Conservation (phyloP, 2,797 vertebrate genomes). For the Synanceia verrucosa region DNA sequence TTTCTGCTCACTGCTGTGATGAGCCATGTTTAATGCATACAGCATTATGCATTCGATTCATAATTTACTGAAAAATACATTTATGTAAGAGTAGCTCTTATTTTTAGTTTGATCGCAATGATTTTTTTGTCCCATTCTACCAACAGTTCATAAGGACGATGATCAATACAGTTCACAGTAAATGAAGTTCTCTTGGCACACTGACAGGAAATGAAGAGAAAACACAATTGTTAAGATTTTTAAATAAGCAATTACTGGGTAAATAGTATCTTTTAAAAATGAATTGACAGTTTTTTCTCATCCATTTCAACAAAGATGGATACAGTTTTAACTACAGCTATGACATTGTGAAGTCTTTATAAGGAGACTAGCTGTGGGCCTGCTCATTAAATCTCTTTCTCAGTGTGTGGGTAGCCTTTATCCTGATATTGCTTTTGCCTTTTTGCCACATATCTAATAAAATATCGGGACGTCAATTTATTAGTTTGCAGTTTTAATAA, state of each 20-base stretch:
- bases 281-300: neutral
- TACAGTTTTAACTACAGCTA: neutral
- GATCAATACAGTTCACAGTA: neutral
- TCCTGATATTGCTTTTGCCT: neutral
- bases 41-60: slow-evolving; percentile 8
- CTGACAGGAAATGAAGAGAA: neutral
- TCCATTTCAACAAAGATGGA: neutral
- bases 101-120: neutral
- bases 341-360: neutral
- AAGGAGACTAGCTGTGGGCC: neutral
- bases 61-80: neutral
- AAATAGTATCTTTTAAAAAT: neutral
- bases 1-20: slow-evolving; percentile 16
- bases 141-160: neutral
- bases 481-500: neutral
- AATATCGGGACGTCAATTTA: neutral
- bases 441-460: neutral
- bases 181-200: neutral
- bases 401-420: neutral
- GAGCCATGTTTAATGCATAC: slow-evolving; percentile 9
- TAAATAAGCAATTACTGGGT: neutral
- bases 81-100: neutral
- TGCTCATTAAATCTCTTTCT: neutral
- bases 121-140: neutral
- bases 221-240: neutral